Conservation (phyloP, 2,797 vertebrate genomes). For the Numenius phaeopus region DNA sequence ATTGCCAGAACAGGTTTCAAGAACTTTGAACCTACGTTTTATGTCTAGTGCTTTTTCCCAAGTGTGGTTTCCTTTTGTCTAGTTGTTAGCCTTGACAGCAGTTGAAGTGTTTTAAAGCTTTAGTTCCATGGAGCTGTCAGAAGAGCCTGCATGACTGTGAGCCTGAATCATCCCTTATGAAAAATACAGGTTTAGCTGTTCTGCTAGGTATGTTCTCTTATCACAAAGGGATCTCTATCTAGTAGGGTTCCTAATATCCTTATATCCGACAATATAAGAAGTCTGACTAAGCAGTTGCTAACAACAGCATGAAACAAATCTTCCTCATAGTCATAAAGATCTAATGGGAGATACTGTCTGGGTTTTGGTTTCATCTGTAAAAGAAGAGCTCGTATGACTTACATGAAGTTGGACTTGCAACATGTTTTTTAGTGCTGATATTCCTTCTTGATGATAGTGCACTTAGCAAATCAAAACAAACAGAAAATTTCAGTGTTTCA, state of each 20-base stretch:
- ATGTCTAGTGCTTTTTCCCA: background rate
- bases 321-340: background rate
- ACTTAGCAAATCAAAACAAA: background rate
- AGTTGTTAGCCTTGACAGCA: background rate
- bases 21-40: constrained; percentile 25
- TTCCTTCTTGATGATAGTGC: background rate
- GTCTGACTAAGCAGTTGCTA: background rate
- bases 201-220: background rate
- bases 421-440: background rate
- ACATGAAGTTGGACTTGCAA: background rate
- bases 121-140: background rate
- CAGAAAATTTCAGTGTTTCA: background rate
- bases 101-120: background rate
- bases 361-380: background rate
- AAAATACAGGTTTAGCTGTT: background rate
- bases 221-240: background rate
- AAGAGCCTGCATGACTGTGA: background rate
- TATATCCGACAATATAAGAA: background rate
- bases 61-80: background rate
- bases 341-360: background rate
- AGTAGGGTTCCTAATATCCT: background rate
- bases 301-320: background rate
- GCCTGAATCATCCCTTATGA: background rate
- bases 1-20: background rate
- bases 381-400: background rate